Percentiles rank a stretch among this genome's conserved stretches.
Evolutionary conservation across 1,140 invertebrate species (phyloP).

Genomic region (Eciton burchellii): DNA sequence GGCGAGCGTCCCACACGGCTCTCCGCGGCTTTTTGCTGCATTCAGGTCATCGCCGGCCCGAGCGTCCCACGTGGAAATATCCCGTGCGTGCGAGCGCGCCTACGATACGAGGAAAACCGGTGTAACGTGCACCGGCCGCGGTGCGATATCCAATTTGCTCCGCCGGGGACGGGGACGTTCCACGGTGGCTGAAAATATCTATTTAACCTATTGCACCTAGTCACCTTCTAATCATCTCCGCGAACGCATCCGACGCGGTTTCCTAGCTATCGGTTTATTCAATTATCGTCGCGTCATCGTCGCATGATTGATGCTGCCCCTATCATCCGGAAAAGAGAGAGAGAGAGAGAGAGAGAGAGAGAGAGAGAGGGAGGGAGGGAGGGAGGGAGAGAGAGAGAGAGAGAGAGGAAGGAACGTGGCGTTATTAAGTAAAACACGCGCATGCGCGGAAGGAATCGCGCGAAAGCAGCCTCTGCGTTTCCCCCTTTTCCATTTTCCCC

Average conservation of each 20-base stretch:
- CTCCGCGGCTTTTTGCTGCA: constrained; percentile 67
- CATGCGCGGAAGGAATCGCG: not conserved
- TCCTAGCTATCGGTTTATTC: constrained; percentile 41
- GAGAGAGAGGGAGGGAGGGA: too few relatives aligned
- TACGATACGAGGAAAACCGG: constrained; percentile 50
- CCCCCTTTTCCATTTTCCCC: not conserved
- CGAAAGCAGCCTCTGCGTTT: not conserved
- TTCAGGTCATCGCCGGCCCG: constrained; percentile 71
- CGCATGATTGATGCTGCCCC: constrained; percentile 19
- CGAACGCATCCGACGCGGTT: constrained; percentile 5
- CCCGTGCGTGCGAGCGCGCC: constrained; percentile 37
- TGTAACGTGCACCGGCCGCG: constrained; percentile 21
- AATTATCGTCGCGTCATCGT: constrained; percentile 32
- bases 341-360: not conserved
- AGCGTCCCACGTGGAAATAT: constrained; percentile 71
- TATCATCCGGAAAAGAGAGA: not conserved
- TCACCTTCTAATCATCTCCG: constrained; percentile 21
- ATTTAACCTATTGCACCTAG: constrained; percentile 43
- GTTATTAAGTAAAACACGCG: constrained; percentile 45
- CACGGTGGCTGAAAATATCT: constrained; percentile 41
- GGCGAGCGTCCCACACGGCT: constrained; percentile 59
- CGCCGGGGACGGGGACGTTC: constrained; percentile 33
- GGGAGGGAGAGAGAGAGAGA: not conserved
- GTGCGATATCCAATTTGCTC: not conserved
- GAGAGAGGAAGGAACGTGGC: too few relatives aligned